Base-by-base conservation (phyloP, 1,140 invertebrate genomes). In the Microplitis demolitor region DNA sequence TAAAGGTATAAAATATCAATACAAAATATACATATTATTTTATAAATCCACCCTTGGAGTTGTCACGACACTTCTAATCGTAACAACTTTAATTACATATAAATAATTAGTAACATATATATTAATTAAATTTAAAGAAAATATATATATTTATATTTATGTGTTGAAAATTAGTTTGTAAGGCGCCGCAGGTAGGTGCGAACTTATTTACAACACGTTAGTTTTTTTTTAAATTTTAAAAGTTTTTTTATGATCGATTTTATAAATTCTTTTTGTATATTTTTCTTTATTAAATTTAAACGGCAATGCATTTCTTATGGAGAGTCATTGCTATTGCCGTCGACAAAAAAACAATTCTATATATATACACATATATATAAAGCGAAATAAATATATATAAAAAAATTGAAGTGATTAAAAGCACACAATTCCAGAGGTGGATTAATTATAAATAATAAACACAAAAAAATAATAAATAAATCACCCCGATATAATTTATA, bases 271-370 rank as follows among this genome's bases (percentile, higher is more conserved):
- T 56, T 8, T 24, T 71, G 51, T 60, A 64, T 45, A 71, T 62
- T 45, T 61, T 37, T 71, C 60, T 70, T 16, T 63, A 33, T 66
- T 50, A 58, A 58, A 73, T 53, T 78, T 72, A 78, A 78, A 80
- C 76, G 79, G 79, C 80, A 84, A 86, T 85, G 83, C 85, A 86
- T 85, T 86, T 86, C 84, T 86, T 86, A 86, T 86, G 85, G 85
- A 79, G 76, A 77, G 79, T 78, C 75, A 79, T 79, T 78, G 78
- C 79, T 78, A 78, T 75, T 81, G 79, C 80, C 79, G 74, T 79
- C 74, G 53, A 13, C 39, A 45, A 11, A 45, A 45, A 45, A 45
- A 45, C 39, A 33, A 68, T 37, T 33, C 1, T 31, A 60, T 11
- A 60, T 33, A 39, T 39, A 39, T 45, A 45, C 6, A 45, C 6